Evolutionary conservation across 2,797 vertebrate genomes (phyloP).

Genomic region (Parotocinclus haroldoi): DNA sequence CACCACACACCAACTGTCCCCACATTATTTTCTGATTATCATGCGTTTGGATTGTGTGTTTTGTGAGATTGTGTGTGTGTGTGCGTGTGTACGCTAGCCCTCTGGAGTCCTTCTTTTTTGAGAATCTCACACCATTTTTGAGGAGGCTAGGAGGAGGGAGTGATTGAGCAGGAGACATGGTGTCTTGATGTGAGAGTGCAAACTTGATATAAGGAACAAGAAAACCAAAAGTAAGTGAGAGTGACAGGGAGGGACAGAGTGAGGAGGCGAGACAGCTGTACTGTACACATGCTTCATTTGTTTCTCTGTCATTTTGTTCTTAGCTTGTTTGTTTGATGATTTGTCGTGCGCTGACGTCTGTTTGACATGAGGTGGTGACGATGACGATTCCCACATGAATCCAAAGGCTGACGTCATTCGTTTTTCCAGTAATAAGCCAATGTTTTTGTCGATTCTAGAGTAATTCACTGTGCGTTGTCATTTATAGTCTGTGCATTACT

Average conservation of each 20-base stretch:
- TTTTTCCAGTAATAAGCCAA: not conserved
- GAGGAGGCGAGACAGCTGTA: constrained; percentile 17
- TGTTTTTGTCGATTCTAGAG: not conserved
- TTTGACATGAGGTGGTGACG: constrained; percentile 5
- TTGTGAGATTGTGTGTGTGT: not conserved
- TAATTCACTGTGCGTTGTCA: not conserved
- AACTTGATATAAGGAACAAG: not conserved
- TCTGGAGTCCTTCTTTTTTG: not conserved
- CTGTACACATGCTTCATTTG: constrained; percentile 15
- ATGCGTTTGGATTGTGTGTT: not conserved
- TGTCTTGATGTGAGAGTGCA: not conserved
- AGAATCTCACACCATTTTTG: not conserved
- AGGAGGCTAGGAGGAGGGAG: not conserved
- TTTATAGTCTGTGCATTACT: not conserved
- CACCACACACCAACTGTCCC: constrained; percentile 10
- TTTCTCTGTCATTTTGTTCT: constrained; percentile 8
- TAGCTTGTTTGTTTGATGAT: constrained; percentile 21
- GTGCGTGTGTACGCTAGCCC: too few species aligned
- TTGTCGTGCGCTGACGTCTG: constrained; percentile 6
- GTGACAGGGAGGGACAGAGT: not conserved
- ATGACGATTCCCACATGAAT: constrained; percentile 6
- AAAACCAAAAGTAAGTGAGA: constrained; percentile 2
- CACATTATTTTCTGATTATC: constrained; percentile 21
- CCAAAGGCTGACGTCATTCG: not conserved
- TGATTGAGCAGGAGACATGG: constrained; percentile 3